These are phyloP conservation scores for Dinothrombium tinctorium DNA, from an alignment of 1,140 invertebrate species.

Conservation along the genomic window DNA sequence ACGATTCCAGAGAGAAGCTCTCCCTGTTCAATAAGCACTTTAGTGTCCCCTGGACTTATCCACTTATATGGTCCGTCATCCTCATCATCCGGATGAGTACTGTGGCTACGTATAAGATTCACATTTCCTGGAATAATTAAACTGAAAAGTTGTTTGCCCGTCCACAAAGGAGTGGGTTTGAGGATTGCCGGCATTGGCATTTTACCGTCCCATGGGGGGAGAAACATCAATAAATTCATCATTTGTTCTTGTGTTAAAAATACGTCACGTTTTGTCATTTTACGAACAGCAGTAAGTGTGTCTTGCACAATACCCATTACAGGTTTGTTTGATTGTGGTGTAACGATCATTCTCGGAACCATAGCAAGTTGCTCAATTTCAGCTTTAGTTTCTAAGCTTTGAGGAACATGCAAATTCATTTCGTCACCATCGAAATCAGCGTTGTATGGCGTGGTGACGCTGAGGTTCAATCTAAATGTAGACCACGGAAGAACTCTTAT, in stretches of 20 bases:
- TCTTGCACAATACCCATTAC: conserved; percentile 99
- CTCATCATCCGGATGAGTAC: conserved; percentile 96
- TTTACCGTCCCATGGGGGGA: conserved; percentile 97
- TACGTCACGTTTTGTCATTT: conserved; percentile 98
- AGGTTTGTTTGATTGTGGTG: conserved; percentile 75
- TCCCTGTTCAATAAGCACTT: conserved; percentile 84
- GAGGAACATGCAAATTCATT: conserved; percentile 98
- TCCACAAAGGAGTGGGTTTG: conserved; percentile 95
- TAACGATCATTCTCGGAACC: conserved; percentile 93
- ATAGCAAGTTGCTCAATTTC: conserved; percentile 96
- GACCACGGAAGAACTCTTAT: conserved; percentile 67
- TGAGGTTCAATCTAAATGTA: conserved; percentile 79
- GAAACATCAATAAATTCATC: conserved; percentile 96
- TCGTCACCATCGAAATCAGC: conserved; percentile 99
- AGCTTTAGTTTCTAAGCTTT: conserved; percentile 93
- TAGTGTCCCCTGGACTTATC: conserved; percentile 98
- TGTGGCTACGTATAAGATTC: conserved; percentile 79
- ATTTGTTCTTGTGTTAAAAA: conserved; percentile 72
- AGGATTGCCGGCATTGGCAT: conserved; percentile 94
- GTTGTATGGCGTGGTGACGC: conserved; percentile 96
- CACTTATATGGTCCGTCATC: conserved; percentile 96
- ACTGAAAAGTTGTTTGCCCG: conserved; percentile 89
- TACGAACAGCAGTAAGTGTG: conserved; percentile 87
- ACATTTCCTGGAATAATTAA: conserved; percentile 96
- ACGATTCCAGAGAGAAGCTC: conserved; percentile 76